Evolutionary conservation across 2,888 invertebrate genomes (phyloP).

Genomic region (Ophion ventricosus): DNA sequence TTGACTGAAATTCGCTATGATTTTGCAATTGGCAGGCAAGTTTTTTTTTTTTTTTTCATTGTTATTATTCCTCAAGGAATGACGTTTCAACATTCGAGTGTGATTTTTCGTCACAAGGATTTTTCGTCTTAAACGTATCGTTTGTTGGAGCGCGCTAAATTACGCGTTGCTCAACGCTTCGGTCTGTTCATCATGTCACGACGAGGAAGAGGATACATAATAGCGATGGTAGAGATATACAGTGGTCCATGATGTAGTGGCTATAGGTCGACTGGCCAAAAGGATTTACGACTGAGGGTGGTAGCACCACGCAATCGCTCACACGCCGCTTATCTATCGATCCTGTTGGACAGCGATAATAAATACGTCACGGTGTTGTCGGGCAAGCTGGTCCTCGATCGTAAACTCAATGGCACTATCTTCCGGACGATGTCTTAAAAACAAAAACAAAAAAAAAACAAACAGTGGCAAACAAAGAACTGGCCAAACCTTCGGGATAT

Average conservation of each 20-base stretch:
- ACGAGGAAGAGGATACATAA: constrained; percentile 31
- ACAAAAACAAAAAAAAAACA: neutral
- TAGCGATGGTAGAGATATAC: neutral
- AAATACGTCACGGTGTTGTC: constrained; percentile 52
- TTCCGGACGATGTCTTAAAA: constrained; percentile 22
- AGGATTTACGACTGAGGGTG: constrained; percentile 54
- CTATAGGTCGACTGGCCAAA: constrained; percentile 24
- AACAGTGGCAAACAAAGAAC: neutral
- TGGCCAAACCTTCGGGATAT: neutral
- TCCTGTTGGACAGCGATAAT: constrained; percentile 47
- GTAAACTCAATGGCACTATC: constrained; percentile 15
- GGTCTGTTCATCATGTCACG: constrained; percentile 29
- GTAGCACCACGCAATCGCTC: constrained; percentile 32
- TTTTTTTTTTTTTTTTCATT: neutral
- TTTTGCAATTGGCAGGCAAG: neutral
- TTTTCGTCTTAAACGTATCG: constrained; percentile 5
- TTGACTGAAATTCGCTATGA: no score
- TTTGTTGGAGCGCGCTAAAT: neutral
- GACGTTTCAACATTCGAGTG: neutral
- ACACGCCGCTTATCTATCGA: constrained; percentile 56
- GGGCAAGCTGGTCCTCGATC: constrained; percentile 16
- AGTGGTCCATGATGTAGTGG: constrained; percentile 12
- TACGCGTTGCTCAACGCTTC: constrained; percentile 26
- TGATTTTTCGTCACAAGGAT: neutral
- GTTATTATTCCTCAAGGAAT: neutral